phyloP scores from a whole-genome alignment of 2,113 vertebrate species.

The Amphilophus citrinellus region DNA sequence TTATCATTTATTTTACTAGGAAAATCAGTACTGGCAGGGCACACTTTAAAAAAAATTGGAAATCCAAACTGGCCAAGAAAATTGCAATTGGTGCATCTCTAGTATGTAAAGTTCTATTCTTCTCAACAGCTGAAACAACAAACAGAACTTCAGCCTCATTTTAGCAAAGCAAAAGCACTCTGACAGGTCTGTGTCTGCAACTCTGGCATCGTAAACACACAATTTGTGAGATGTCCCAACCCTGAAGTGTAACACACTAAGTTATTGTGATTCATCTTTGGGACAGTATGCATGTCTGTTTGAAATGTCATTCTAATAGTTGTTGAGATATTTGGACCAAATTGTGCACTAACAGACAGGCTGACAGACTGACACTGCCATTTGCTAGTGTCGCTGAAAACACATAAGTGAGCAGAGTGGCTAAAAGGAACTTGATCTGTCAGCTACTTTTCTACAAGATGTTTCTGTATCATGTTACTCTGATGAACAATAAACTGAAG shows the following conservation, averaged over 20 bases:
- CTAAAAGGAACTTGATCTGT: not conserved
- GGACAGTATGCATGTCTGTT: not conserved
- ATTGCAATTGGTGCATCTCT: not conserved
- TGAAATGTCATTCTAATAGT: not conserved
- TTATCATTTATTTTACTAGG: not conserved
- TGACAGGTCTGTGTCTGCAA: not conserved
- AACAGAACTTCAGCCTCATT: not conserved
- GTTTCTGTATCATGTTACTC: conserved; percentile 15
- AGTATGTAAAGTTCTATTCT: not conserved
- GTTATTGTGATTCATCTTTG: not conserved
- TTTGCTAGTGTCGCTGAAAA: not conserved
- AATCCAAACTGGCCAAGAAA: not conserved
- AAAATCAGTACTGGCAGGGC: not conserved
- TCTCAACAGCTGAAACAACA: not conserved
- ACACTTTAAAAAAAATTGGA: not conserved
- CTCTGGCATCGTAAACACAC: not conserved
- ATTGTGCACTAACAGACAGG: not conserved
- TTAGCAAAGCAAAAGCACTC: not conserved
- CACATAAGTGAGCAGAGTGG: not conserved
- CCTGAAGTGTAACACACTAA: not conserved
- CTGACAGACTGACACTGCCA: not conserved
- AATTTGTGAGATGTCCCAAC: not conserved
- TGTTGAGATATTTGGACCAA: not conserved
- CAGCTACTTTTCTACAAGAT: conserved; percentile 3
- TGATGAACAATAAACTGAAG: conserved; percentile 13